Evolutionary conservation across 2,797 vertebrate genomes (phyloP).

Genomic region (Anableps anableps): DNA sequence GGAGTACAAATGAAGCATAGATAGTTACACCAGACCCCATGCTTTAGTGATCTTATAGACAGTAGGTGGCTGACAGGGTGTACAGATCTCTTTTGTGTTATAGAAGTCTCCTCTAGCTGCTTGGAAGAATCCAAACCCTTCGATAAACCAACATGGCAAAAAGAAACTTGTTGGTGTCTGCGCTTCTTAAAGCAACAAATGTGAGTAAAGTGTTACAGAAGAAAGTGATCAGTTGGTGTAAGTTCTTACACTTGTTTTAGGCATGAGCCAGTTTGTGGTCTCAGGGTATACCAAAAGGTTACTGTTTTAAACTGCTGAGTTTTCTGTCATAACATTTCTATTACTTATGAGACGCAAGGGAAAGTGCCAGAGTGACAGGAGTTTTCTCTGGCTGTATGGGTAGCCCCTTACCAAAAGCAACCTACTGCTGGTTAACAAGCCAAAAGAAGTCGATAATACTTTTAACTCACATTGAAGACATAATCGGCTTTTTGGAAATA

Average conservation of each 20-base stretch:
- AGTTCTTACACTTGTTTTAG: background rate
- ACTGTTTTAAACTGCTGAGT: background rate
- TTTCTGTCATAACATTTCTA: background rate
- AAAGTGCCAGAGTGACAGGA: background rate
- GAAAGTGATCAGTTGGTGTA: background rate
- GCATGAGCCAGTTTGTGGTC: background rate
- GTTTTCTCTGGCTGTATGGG: too few species aligned
- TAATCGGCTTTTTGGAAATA: too few species aligned
- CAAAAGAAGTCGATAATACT: too few species aligned
- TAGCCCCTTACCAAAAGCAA: too few species aligned
- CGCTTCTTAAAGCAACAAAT: background rate
- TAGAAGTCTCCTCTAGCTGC: background rate
- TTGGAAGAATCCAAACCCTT: background rate
- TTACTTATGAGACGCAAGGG: background rate
- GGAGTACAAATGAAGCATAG: background rate
- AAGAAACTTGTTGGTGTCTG: background rate
- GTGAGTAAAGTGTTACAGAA: background rate
- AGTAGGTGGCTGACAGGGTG: background rate
- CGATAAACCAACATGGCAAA: background rate
- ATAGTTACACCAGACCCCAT: background rate
- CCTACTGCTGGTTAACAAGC: too few species aligned
- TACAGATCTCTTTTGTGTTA: background rate
- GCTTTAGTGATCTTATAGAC: constrained; percentile 69
- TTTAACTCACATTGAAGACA: too few species aligned
- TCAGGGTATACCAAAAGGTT: background rate